Percentiles rank a stretch among this genome's conserved stretches.
These are phyloP conservation scores for Aphelocoma californica DNA, from an alignment of 2,797 vertebrate genomes.

Conservation along the genomic window DNA sequence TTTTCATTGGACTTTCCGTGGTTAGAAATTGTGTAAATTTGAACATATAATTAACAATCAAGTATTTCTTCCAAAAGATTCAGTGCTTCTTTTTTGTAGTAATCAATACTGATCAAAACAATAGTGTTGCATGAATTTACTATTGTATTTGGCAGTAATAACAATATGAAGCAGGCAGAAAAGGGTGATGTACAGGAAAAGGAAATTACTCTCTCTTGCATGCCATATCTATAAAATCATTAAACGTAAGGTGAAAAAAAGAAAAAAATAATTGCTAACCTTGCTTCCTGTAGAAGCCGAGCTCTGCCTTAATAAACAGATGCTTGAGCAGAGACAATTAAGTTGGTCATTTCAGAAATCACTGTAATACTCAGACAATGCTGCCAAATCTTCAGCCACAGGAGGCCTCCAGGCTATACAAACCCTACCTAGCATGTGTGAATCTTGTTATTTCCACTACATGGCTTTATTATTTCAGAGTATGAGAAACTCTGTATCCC, in stretches of 20 bases:
- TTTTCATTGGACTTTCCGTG: background rate
- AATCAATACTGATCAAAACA: background rate
- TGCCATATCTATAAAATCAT: background rate
- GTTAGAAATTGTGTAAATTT: background rate
- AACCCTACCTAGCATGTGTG: background rate
- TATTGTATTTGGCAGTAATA: background rate
- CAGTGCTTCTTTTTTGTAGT: background rate
- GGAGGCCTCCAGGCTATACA: background rate
- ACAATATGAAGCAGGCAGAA: background rate
- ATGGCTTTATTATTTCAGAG: background rate
- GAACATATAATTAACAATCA: background rate
- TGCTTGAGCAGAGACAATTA: background rate
- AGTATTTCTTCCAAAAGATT: background rate
- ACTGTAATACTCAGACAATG: background rate
- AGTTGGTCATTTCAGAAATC: background rate
- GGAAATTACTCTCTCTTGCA: background rate
- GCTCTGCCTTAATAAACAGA: background rate
- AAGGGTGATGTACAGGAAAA: background rate
- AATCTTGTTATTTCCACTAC: background rate
- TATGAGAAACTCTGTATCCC: background rate
- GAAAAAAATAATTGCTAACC: accelerated
- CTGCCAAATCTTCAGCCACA: background rate
- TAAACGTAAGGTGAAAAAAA: accelerated
- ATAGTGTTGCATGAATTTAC: background rate
- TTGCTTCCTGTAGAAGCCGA: background rate